Percentiles rank a stretch among this genome's conserved stretches.
Conservation (phyloP, 1,140 invertebrate species). For the Delia radicum region DNA sequence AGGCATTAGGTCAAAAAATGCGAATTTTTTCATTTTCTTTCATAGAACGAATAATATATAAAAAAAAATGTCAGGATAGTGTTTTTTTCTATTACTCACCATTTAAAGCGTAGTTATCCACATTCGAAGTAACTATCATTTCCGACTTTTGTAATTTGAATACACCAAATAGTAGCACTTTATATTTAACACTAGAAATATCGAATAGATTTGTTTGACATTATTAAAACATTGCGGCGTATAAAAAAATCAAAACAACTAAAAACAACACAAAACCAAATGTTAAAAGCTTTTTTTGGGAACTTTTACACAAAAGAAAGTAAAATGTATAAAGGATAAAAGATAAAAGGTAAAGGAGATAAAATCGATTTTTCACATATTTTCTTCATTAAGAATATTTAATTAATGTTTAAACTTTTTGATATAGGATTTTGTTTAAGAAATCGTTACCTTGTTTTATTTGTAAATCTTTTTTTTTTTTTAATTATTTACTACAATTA, state of each 20-base stretch:
- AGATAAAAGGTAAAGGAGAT: background rate
- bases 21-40: no score
- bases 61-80: no score
- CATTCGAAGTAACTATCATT: constrained; percentile 53
- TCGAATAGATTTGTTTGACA: no score
- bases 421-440: background rate
- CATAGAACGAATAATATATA: no score
- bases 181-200: background rate
- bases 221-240: background rate
- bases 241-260: constrained; percentile 12
- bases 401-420: background rate
- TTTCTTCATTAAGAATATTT: background rate
- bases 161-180: background rate
- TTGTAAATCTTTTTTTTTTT: no score
- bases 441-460: background rate
- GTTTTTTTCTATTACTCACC: constrained; percentile 36
- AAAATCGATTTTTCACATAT: constrained; percentile 25
- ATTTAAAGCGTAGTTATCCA: constrained; percentile 50
- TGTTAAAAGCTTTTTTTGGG: background rate
- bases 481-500: no score
- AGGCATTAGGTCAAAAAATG: no score
- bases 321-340: background rate
- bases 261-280: background rate
- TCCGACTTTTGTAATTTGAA: constrained; percentile 25
- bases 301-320: background rate